Conservation (phyloP, 1,140 invertebrate genomes). For the Drosophila rhopaloa region DNA sequence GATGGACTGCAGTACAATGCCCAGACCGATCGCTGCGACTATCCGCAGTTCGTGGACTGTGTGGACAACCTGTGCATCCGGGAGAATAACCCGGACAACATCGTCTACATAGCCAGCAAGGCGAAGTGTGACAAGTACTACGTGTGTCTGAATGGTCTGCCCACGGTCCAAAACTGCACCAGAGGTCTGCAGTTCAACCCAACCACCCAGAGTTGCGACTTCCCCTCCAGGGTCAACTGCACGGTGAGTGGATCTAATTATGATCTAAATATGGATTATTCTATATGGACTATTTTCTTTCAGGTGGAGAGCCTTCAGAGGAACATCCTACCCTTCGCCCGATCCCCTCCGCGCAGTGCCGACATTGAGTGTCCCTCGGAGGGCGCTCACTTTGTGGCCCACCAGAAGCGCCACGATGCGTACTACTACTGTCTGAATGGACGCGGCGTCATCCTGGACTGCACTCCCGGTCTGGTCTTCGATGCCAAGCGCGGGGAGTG, state of each 20-base stretch:
- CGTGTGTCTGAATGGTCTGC: constrained; percentile 63
- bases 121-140: constrained; percentile 68
- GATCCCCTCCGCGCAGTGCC: constrained; percentile 62
- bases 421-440: constrained; percentile 77
- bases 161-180: constrained; percentile 55
- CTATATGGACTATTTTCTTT: background rate
- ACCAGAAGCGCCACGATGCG: constrained; percentile 55
- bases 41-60: constrained; percentile 75
- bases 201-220: constrained; percentile 57
- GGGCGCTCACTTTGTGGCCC: constrained; percentile 66
- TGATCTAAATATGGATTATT: too few species aligned
- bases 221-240: constrained; percentile 60
- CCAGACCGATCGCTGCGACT: constrained; percentile 75
- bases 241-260: constrained; percentile 45
- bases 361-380: constrained; percentile 64
- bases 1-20: constrained; percentile 74
- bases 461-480: constrained; percentile 73
- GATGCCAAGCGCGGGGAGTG: constrained; percentile 59
- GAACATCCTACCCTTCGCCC: constrained; percentile 64
- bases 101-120: constrained; percentile 70
- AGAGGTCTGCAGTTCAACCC: constrained; percentile 67
- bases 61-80: constrained; percentile 69
- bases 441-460: constrained; percentile 64
- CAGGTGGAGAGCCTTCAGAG: constrained; percentile 69
- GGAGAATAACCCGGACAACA: constrained; percentile 56